Percentiles rank a stretch among this genome's conserved stretches.
Evolutionary conservation across 2,113 vertebrate genomes (phyloP).

Genomic region (Cyphomyrus plagiostoma): DNA sequence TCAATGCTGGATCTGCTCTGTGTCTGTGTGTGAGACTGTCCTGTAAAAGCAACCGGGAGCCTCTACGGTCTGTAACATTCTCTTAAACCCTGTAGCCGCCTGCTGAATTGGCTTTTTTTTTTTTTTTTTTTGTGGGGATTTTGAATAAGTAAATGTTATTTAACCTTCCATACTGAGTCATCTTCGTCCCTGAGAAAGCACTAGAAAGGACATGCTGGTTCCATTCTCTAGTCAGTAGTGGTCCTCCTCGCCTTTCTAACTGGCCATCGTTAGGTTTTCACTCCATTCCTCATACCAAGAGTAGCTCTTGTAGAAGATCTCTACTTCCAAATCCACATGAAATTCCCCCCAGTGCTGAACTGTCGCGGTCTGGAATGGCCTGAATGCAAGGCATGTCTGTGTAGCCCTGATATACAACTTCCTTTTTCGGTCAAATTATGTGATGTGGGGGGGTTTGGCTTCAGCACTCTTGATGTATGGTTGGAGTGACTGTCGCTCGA

Average conservation of each 20-base stretch:
- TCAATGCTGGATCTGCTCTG: neutral
- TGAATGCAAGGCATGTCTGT: neutral
- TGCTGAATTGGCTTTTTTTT: conserved; percentile 41
- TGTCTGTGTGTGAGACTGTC: conserved; percentile 31
- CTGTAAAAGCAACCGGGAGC: conserved; percentile 1
- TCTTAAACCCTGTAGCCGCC: conserved; percentile 23
- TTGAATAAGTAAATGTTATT: conserved; percentile 70
- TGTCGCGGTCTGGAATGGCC: neutral
- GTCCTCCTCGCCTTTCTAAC: neutral
- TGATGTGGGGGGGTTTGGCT: neutral
- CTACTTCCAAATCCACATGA: neutral
- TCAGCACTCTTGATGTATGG: neutral
- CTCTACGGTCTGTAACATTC: conserved; percentile 35
- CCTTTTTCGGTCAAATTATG: neutral
- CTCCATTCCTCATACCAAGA: no score
- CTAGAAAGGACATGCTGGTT: neutral
- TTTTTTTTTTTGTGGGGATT: conserved; percentile 40
- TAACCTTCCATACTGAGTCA: conserved; percentile 43
- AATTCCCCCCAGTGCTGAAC: neutral
- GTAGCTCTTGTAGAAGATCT: neutral
- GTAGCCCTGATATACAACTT: neutral
- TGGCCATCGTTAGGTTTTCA: neutral
- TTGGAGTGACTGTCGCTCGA: neutral
- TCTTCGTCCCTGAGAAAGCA: conserved; percentile 6
- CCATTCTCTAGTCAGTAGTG: neutral